Conservation (phyloP, 1,140 invertebrate genomes). For the Pseudomyrmex sp. region DNA sequence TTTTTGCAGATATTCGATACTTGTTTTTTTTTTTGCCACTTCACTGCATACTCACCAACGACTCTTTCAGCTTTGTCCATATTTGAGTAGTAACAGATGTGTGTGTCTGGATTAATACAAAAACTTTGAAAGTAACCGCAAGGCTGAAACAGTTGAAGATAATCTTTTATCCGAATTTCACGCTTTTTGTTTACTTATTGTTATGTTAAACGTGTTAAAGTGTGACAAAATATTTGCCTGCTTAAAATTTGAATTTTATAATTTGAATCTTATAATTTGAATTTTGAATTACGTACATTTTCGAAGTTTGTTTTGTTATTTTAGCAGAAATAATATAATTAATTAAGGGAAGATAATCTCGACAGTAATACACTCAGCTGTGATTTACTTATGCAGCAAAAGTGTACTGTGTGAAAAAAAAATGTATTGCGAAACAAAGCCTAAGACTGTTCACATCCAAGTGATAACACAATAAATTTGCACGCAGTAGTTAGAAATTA, state of each 20-base stretch:
- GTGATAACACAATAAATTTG: conserved; percentile 39
- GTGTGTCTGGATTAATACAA: too few species aligned
- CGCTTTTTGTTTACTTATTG: background rate
- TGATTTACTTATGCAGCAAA: background rate
- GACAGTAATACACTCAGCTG: background rate
- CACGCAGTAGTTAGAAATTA: background rate
- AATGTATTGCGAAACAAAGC: background rate
- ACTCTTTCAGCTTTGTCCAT: conserved; percentile 11
- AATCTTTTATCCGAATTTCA: background rate
- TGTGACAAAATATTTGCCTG: background rate
- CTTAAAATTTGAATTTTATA: background rate
- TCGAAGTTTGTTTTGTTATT: background rate
- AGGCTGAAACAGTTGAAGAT: background rate
- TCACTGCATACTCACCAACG: conserved; percentile 12
- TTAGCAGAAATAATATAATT: conserved; percentile 19
- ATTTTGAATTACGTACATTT: background rate
- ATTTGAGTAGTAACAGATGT: too few species aligned
- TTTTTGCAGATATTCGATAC: conserved; percentile 77
- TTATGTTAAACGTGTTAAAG: background rate
- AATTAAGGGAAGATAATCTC: background rate
- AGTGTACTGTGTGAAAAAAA: background rate
- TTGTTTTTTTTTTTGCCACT: conserved; percentile 60
- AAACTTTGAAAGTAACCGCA: background rate
- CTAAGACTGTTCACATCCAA: background rate
- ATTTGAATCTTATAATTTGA: too few species aligned